Base-by-base conservation (phyloP, 2,888 invertebrate genomes). In the Pecten maximus region DNA sequence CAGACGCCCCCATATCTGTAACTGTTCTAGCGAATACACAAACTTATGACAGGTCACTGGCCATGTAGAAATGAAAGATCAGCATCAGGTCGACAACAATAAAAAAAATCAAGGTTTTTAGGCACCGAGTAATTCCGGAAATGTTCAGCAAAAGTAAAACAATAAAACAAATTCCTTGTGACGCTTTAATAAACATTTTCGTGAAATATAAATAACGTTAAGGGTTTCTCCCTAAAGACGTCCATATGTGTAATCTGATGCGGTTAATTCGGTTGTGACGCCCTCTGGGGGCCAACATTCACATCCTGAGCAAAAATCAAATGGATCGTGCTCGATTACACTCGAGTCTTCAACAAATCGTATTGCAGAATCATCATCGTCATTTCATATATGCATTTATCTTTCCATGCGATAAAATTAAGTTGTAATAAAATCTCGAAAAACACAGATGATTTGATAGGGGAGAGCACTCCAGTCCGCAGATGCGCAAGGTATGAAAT, bases 271-370 rank as follows among this genome's bases (percentile, higher is more conserved):
- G 74, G 35, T 35, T 74, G 74, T 74, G 74, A 74, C 74, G 74
- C 74, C 74, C 74, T 74, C 74, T 8, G 28, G 74, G 74, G 74
- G 74, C 74, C 74, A 28, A 74, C 74, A 74, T 74, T 74, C 74
- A 74, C 35, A 35, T 74, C 74, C 74, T 74, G 74, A 74, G 74
- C 74, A 74, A 74, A 74, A 35, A 74, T 74, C 74, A 74, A 74
- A 74, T 74, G 74, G 74, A 74, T 74, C 74, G 74, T 74, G 74
- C 74, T 74, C 74, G 74, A 74, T 74, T 74, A 74, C 74, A 28
- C 74, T 74, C 74, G 74, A 74, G 74, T 74, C 74, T 74, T 74
- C 74, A 74, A 74, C 74, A 74, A 74, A 74, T 74, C 74, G 74
- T 35, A 74, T 74, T 74, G 74, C 74, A 35, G 74, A 74, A 74